Evolutionary conservation across 2,113 vertebrate species (phyloP), one percentile per base, ranked within the genome.

Genomic region (Danionella cerebrum): DNA sequence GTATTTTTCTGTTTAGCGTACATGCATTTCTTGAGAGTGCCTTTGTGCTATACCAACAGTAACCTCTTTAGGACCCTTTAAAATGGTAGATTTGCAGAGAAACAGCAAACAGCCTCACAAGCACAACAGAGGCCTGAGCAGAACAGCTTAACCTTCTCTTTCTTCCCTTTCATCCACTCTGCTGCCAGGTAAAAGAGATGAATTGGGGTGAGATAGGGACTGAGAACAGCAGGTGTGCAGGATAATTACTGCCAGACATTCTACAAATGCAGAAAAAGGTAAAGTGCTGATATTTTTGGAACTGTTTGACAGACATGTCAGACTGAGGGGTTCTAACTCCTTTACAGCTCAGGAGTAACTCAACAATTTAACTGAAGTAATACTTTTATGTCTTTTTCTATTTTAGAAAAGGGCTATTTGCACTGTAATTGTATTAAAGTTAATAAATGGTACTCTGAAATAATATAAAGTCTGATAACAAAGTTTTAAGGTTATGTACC

Each of bases 111-210:
- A 59, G 55, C n/a, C 57, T 27, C 57, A 60, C 24, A 44, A 60
- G 39, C 57, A 60, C 25, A 44, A 60, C 19, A 44, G n/a, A 60
- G 3, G 24, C 14, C 16, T 3, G 10, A 12, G 44, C 57, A 60
- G 44, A 59, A 38, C 24, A 60, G 57, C 57, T 60, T 60, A 44
- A 60, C 39, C 39, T 60, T 44, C 39, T 19, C 57, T 60, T 60
- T 31, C 57, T 44, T 60, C 22, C 27, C 16, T 19, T 60, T 60
- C 50, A 53, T 18, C 44, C 38, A 29, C 39, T 60, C 39, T 29
- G 14, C 6, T 8, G 38, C 39, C 36, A 24, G 27, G 39, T 44
- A 60, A 60, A 31, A 12, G 41, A 31, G 5, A 29, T 44, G 10
- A 44, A 44, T 42, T n/a, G 6, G 39, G 39, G 39, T 16, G 24